A percentile compares a stretch with the other conserved stretches of the same genome.
phyloP scores from a whole-genome alignment of 2,113 vertebrate species.

The Hemibagrus wyckioides region DNA sequence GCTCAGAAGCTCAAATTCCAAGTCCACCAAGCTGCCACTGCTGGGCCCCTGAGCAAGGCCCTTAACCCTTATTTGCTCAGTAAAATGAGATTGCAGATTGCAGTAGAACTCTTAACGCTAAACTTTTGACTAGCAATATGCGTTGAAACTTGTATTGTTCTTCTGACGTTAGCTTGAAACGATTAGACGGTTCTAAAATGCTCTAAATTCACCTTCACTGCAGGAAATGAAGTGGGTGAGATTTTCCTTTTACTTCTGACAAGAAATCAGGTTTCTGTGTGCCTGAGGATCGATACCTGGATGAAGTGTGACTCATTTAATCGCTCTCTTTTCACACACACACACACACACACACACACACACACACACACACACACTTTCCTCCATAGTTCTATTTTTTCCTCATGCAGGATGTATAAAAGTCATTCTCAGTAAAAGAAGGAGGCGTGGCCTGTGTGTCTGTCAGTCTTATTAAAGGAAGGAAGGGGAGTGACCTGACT shows the following conservation, averaged over 20 bases:
- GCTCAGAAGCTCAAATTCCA: too few species aligned
- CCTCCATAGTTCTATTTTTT: not conserved
- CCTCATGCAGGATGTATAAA: not conserved
- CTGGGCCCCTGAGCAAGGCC: too few species aligned
- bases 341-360: not conserved
- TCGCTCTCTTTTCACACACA: not conserved
- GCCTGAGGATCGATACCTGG: not conserved
- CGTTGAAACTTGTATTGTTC: not conserved
- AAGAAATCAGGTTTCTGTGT: not conserved
- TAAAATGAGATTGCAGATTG: too few species aligned
- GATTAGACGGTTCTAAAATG: not conserved
- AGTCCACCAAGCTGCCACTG: too few species aligned
- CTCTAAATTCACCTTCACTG: not conserved
- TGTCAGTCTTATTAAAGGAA: not conserved
- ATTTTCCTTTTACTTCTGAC: not conserved
- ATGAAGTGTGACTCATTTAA: not conserved
- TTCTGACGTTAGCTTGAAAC: not conserved
- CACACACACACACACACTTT: not conserved
- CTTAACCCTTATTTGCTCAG: too few species aligned
- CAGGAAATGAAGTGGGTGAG: not conserved
- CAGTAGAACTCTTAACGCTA: too few species aligned
- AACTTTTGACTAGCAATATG: not conserved
- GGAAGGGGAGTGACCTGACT: not conserved
- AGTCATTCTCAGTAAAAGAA: not conserved
- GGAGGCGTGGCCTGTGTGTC: not conserved